Conservation (phyloP, 2,888 invertebrate species). For the Scaptodrosophila latifasciaeformis region DNA sequence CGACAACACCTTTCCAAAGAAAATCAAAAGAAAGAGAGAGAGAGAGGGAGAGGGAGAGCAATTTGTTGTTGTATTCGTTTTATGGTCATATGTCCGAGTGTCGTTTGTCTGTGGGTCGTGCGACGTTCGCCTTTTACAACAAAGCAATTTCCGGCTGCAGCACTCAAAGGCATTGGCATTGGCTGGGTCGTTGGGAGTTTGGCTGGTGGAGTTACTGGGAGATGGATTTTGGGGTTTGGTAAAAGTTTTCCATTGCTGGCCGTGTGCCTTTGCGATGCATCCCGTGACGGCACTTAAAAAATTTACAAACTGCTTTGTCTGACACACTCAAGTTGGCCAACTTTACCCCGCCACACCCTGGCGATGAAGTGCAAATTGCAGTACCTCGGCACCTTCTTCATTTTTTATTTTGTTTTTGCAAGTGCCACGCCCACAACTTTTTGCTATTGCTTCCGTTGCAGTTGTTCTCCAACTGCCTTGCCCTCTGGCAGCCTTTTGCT, state of each 20-base stretch:
- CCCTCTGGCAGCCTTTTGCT: constrained; percentile 54
- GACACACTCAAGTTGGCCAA: constrained; percentile 20
- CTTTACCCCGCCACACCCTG: background rate
- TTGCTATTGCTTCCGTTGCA: constrained; percentile 7
- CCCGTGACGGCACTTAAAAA: constrained; percentile 53
- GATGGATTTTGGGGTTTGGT: background rate
- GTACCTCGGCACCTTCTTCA: constrained; percentile 15
- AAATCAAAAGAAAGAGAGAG: no score
- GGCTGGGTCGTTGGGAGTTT: constrained; percentile 21
- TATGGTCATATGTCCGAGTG: background rate
- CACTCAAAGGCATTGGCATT: constrained; percentile 7
- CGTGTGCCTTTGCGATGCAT: no score
- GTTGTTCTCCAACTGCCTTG: constrained; percentile 15
- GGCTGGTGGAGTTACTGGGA: no score
- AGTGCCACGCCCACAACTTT: constrained; percentile 2
- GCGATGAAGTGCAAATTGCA: constrained; percentile 68
- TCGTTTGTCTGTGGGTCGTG: constrained; percentile 8
- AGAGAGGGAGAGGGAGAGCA: background rate
- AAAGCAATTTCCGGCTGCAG: constrained; percentile 31
- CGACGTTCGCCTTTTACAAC: constrained; percentile 42
- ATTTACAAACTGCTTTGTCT: constrained; percentile 60
- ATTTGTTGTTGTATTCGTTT: constrained; percentile 28
- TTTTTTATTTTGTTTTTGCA: constrained; percentile 5
- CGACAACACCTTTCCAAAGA: no score
- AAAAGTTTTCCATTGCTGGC: background rate